Base-by-base conservation (phyloP, 2,888 invertebrate species). In the Apamea monoglypha region DNA sequence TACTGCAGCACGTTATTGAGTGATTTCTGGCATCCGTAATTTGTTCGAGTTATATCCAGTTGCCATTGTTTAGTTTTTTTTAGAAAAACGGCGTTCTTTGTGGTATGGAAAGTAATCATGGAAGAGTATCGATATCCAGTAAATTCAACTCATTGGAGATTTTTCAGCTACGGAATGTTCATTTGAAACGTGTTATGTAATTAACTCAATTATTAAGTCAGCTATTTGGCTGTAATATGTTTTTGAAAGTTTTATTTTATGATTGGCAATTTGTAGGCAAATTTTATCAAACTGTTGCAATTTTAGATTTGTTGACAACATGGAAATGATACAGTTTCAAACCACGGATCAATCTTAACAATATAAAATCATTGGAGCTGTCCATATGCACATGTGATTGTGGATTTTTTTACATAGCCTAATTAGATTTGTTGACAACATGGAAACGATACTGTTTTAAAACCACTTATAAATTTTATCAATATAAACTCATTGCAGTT, bases 31-130 rank as follows among this genome's bases (percentile, higher is more conserved):
- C 78, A 82, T 90, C 88, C 90, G 89, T 74, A 83, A 93, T 92
- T 95, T 94, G 76, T 89, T 76, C 69, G 95, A 83, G 6, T 94
- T 92, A 95, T 94, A 96, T 92, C 91, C 92, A 95, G 95, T 96
- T 96, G 96, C 96, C 96, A 96, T 91, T 92, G 90, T 93, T 91
- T 90, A 87, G 81, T 92, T 94, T 92, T 91, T 94, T 95, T 93
- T 92, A 91, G 81, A 81, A 91, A 92, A 92, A 93, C 91, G 92
- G 93, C 92, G 89, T 94, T 94, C 90, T 92, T 92, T 92, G 90
- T 91, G 91, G 88, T 85, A 50, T 68, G 64, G 64, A 79, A 73
- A 72, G 21, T 63, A 32, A 82, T 71, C 59, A 64, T 44, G 67
- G 40, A 85, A 47, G 56, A 87, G 69, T 85, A 50, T 81, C 36